Evolutionary conservation across 2,113 vertebrate species (phyloP), one percentile per base, ranked within the genome.

Genomic region (Pelecanus crispus): DNA sequence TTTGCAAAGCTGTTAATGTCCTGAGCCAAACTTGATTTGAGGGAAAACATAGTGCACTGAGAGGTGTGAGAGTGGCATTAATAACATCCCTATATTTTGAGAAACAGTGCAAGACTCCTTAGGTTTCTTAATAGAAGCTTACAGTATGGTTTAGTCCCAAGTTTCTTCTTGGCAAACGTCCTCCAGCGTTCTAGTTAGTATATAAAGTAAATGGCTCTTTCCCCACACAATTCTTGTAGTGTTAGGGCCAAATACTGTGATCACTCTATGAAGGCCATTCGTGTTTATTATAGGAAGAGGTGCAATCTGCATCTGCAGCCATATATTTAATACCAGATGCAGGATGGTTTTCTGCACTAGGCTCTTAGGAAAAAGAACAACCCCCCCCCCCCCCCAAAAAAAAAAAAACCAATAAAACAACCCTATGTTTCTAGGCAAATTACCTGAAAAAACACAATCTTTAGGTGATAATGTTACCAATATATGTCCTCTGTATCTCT

Each of bases 331-430:
- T 82, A 45, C 13, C n/a, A 34, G 31, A 53, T 83, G 11, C 32
- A 73, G 62, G 58, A 65, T 73, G 10, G 14, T 70, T 88, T 78
- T 55, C 72, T 83, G 49, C 14, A 25, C 22, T 55, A 75, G 14
- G 13, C 38, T 79, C 38, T 86, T 86, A 68, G 11, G 25, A 73
- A 56, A 80, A 96, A 44, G 25, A 78, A 78, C n/a, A n/a, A n/a
- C n/a, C n/a, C 3, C 11, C 1, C 7, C 7, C 45, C 20, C 47
- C 5, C 14, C 17, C 34, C 12, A 9, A n/a, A n/a, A n/a, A n/a
- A n/a, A n/a, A n/a, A n/a, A n/a, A n/a, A 21, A 63, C 11, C 14
- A 86, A 63, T 44, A 26, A 47, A 72, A 22, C 14, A 72, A 10
- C 91, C 29, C 6, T 50, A 3, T 38, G 18, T 72, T 83, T 77